Base-by-base conservation (phyloP, 2,113 vertebrate genomes). In the Colistium nudipinnis region DNA sequence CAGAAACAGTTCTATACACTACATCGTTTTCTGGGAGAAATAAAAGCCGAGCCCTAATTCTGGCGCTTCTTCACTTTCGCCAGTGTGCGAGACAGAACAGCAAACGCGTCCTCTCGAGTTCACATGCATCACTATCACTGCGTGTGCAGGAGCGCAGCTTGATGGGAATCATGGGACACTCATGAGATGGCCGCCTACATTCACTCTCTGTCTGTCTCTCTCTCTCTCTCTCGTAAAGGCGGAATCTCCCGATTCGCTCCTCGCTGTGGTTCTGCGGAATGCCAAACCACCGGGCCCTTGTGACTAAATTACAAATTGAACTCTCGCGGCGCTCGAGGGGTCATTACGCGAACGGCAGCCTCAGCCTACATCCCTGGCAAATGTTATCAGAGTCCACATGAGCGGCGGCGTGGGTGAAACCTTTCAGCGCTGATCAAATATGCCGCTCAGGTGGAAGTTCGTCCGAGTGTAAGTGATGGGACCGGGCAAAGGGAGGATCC, bases 151-250 rank as follows among this genome's bases (percentile, higher is more conserved):
- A 51, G 64, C 30, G 0, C 19, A 33, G 48, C 69, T 73, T 52
- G 67, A 89, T 80, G 82, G 84, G 81, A 69, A 81, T 88, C 87
- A 89, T 74, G 87, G 78, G 92, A 92, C 74, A 67, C 68, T 88
- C 84, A 86, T 88, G 68, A 84, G 87, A 76, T 35, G 52, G 62
- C 63, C 60, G 72, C 83, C 74, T 60, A 27, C 64, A 80, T 55
- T 27, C 61, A 57, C 64, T 64, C 44, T 64, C 72, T 77, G 69
- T 68, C 52, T n/a, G n/a, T n/a, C n/a, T n/a, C 64, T 80, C 53
- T 27, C 61, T 54, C 64, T 64, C 44, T 64, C 72, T 77, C 71
- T 68, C 52, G 69, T 62, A 70, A 62, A 72, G 68, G 86, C 86
- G 83, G 68, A 76, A 70, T 76, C 74, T 54, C 36, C 52, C 69